These are phyloP conservation scores for Hydrocynus forskahlii DNA, from an alignment of 2,797 vertebrate genomes.

Conservation along the genomic window DNA sequence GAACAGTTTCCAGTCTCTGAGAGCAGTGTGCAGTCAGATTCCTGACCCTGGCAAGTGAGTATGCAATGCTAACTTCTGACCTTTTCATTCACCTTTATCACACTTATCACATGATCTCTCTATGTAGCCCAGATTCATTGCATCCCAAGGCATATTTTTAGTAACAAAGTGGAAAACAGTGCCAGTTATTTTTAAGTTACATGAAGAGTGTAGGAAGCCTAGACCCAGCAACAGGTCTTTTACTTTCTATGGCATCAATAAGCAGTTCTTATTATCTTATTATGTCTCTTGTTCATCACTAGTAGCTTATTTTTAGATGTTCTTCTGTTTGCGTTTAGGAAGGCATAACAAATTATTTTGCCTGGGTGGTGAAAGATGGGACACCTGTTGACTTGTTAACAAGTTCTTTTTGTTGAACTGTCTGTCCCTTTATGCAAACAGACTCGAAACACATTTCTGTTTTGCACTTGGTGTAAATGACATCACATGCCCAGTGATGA, in stretches of 20 bases:
- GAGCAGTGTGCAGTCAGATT: conserved; percentile 96
- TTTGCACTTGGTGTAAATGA: not conserved
- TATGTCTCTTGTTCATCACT: no score
- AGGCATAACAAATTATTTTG: no score
- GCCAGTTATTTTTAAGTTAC: no score
- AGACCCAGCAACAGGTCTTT: not conserved
- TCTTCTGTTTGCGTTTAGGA: not conserved
- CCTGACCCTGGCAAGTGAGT: conserved; percentile 98
- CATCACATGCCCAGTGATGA: not conserved
- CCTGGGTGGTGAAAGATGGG: no score
- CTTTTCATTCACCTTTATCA: not conserved
- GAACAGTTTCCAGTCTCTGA: conserved; percentile 96
- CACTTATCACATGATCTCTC: not conserved
- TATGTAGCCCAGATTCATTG: not conserved
- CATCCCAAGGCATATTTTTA: not conserved
- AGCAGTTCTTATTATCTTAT: not conserved
- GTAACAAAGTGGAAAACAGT: not conserved
- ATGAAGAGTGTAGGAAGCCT: not conserved
- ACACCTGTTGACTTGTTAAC: not conserved
- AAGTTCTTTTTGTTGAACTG: not conserved
- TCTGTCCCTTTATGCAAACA: not conserved
- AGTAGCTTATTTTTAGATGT: not conserved
- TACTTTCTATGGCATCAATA: not conserved
- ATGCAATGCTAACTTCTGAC: conserved; percentile 66
- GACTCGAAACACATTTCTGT: not conserved